Evolutionary conservation across 2,888 invertebrate species (phyloP).

Genomic region (Amiota mariae): DNA sequence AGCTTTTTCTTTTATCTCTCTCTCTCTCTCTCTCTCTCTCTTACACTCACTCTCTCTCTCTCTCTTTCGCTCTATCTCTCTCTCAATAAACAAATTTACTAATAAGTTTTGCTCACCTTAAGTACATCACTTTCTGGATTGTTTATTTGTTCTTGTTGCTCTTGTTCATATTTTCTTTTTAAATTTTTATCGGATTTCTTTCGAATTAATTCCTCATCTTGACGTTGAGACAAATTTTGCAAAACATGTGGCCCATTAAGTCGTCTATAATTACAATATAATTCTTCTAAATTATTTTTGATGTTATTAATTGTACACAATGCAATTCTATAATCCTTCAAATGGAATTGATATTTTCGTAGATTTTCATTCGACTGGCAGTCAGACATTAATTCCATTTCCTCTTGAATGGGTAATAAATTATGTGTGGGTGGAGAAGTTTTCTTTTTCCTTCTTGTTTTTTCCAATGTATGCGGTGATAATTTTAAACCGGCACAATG

Average conservation of each 20-base stretch:
- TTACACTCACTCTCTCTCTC: neutral
- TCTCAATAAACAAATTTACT: no score
- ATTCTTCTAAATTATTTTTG: neutral
- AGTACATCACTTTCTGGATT: neutral
- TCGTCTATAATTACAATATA: neutral
- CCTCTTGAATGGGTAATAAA: no score
- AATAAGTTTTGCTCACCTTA: neutral
- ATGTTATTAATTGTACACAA: neutral
- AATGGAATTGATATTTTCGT: neutral
- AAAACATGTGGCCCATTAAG: neutral
- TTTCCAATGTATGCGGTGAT: constrained; percentile 3
- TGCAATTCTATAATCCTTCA: constrained; percentile 10
- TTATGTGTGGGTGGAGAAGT: no score
- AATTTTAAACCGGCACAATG: neutral
- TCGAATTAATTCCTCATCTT: neutral
- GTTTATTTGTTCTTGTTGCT: no score
- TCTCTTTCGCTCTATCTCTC: neutral
- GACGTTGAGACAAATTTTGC: neutral
- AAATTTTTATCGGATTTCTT: neutral
- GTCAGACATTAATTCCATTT: neutral
- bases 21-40: neutral
- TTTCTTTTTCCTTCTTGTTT: neutral
- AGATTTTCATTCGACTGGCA: neutral
- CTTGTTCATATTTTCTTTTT: no score
- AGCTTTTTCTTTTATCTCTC: neutral